These are phyloP conservation scores for Tragulus kanchil DNA, from an alignment of 2,113 vertebrate genomes.

Conservation along the genomic window DNA sequence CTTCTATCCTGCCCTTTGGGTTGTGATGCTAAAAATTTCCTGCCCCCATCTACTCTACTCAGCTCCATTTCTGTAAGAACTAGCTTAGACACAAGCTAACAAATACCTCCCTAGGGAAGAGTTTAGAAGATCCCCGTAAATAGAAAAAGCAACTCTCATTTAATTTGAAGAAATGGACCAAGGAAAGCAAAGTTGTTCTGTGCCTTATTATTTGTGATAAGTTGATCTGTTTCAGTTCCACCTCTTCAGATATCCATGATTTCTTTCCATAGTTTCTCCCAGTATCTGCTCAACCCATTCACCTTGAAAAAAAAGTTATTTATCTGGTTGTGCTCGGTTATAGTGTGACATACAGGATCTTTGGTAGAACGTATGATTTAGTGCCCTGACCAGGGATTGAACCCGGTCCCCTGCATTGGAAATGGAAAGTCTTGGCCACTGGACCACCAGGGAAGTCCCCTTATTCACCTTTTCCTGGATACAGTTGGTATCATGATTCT, in stretches of 20 bases:
- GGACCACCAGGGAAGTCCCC: neutral
- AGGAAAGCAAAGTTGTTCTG: neutral
- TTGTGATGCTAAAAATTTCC: neutral
- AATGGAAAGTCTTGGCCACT: neutral
- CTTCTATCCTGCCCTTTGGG: neutral
- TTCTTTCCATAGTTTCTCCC: neutral
- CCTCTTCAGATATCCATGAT: conserved; percentile 23
- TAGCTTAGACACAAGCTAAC: neutral
- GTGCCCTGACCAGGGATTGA: neutral
- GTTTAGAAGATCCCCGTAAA: neutral
- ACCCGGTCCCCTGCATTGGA: neutral
- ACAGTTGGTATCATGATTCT: neutral
- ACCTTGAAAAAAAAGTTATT: neutral
- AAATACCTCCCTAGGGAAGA: neutral
- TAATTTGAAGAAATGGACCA: neutral
- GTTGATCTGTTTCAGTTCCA: neutral
- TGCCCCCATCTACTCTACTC: neutral
- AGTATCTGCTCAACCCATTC: neutral
- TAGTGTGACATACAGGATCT: neutral
- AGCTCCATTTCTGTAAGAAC: neutral
- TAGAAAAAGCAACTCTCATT: neutral
- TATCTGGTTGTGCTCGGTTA: neutral
- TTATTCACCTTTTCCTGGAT: neutral
- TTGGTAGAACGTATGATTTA: neutral
- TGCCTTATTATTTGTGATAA: conserved; percentile 15